Conservation (phyloP, 23 tunicate species). For the Diplosoma virens region DNA sequence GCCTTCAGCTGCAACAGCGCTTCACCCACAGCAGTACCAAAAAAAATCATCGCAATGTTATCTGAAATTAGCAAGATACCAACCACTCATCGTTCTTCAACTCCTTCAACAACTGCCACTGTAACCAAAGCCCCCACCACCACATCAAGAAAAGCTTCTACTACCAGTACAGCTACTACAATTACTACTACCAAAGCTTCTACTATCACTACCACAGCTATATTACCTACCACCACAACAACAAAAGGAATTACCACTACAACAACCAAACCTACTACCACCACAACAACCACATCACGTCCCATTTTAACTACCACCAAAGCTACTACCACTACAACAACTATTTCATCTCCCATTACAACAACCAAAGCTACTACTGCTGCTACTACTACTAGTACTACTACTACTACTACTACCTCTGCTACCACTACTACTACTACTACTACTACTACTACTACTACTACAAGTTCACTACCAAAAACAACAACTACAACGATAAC, state of each 20-base stretch:
- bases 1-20: too few species aligned
- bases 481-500: too few species aligned
- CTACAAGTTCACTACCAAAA: too few species aligned
- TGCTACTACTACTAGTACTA: not conserved
- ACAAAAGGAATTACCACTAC: not conserved
- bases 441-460: not conserved
- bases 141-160: not conserved
- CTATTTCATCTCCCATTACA: not conserved
- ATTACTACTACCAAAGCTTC: slow-evolving; percentile 10
- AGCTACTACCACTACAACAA: not conserved
- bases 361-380: not conserved
- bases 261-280: slow-evolving; percentile 26
- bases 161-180: slow-evolving; percentile 19
- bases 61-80: not conserved
- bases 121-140: slow-evolving; percentile 11
- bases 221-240: slow-evolving; percentile 4
- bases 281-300: not conserved
- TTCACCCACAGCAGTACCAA: too few species aligned
- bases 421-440: not conserved
- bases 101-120: slow-evolving; percentile 6
- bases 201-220: not conserved
- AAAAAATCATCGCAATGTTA: not conserved
- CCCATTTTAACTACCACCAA: not conserved
- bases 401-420: not conserved
- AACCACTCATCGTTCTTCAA: not conserved